phyloP scores from a whole-genome alignment of 2,797 vertebrate species.

The Poecilia gillii region DNA sequence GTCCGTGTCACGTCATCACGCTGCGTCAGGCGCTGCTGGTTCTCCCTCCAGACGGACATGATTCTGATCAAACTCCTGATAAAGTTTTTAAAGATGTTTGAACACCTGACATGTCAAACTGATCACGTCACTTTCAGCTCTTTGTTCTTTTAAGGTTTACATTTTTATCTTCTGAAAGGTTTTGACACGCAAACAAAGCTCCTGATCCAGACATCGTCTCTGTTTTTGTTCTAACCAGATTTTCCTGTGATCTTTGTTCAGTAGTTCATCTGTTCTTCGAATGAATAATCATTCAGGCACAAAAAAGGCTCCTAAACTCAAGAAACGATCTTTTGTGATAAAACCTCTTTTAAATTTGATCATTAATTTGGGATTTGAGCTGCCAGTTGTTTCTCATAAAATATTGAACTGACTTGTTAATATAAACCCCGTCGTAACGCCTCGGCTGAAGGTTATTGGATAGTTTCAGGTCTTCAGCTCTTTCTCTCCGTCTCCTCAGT shows the following conservation, averaged over 20 bases:
- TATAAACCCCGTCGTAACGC: background rate
- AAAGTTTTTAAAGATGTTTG: background rate
- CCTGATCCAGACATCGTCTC: background rate
- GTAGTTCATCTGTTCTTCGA: background rate
- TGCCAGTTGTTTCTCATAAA: background rate
- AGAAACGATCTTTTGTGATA: background rate
- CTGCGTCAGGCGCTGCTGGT: background rate
- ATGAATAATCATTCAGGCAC: background rate
- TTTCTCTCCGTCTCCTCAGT: conserved; percentile 69
- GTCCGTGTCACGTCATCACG: background rate
- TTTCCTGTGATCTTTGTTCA: background rate
- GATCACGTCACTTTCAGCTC: background rate
- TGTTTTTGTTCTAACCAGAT: background rate
- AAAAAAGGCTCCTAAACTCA: background rate
- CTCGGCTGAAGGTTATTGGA: background rate
- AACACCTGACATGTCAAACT: background rate
- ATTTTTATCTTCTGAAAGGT: background rate
- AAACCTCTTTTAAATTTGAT: background rate
- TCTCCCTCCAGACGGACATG: background rate
- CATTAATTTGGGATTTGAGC: background rate
- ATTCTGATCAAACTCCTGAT: background rate
- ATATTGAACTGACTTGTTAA: background rate
- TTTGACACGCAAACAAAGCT: background rate
- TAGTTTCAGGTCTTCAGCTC: background rate
- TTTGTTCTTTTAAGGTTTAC: background rate